Evolutionary conservation across 2,113 vertebrate genomes (phyloP).

Genomic region (Cardinalis cardinalis): DNA sequence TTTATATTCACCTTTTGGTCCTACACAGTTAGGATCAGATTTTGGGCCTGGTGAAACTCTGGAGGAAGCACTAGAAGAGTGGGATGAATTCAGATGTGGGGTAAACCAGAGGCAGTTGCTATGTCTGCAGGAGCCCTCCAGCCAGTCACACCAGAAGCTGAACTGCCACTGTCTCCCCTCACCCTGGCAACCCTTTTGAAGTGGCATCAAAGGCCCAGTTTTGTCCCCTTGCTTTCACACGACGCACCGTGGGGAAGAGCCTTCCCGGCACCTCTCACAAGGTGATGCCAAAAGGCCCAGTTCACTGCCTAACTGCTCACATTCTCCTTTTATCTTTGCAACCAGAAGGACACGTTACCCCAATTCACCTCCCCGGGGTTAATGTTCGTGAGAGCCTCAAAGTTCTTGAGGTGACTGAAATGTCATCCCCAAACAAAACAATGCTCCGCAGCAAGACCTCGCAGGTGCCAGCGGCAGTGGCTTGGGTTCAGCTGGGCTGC

Average conservation of each 20-base stretch:
- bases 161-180: background rate
- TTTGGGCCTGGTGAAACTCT: background rate
- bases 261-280: background rate
- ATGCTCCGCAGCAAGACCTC: accelerated
- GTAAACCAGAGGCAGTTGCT: background rate
- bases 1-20: constrained; percentile 28
- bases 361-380: background rate
- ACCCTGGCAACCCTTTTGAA: background rate
- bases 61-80: background rate
- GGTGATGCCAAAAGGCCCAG: background rate
- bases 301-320: background rate
- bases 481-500: background rate
- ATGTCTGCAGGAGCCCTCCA: background rate
- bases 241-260: background rate
- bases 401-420: background rate
- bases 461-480: background rate
- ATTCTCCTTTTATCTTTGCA: background rate
- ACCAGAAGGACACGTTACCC: background rate
- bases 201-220: background rate
- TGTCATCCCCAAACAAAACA: background rate
- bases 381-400: background rate
- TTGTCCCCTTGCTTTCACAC: background rate
- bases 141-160: background rate
- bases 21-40: background rate
- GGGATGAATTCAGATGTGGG: background rate